phyloP scores from a whole-genome alignment of 2,888 invertebrate species.

The Druceiella hillmani region DNA sequence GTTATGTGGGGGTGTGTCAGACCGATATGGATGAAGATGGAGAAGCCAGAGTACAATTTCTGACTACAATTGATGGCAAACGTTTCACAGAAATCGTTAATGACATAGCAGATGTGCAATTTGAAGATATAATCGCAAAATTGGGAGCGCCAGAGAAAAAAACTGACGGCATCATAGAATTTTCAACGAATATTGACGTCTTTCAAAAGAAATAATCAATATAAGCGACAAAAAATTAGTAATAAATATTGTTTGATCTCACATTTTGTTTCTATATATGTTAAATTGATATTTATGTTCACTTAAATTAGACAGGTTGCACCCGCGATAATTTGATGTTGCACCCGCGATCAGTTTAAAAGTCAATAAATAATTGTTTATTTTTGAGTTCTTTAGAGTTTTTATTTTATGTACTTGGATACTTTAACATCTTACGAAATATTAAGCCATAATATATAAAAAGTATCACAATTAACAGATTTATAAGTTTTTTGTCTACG shows the following conservation, averaged over 20 bases:
- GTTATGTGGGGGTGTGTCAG: constrained; percentile 17
- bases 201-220: constrained; percentile 23
- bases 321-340: constrained; percentile 13
- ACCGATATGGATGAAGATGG: constrained; percentile 18
- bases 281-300: constrained; percentile 16
- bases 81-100: constrained; percentile 18
- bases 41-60: constrained; percentile 12
- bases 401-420: no score
- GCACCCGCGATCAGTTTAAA: no score
- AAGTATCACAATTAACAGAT: no score
- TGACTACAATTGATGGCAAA: constrained; percentile 20
- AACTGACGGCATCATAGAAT: constrained; percentile 21
- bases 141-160: constrained; percentile 23
- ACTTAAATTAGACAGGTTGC: constrained; percentile 16
- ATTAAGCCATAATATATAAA: no score
- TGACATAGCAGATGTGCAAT: constrained; percentile 24
- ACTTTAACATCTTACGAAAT: constrained; percentile 6
- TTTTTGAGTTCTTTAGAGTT: constrained; percentile 12
- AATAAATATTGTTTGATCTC: constrained; percentile 17
- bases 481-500: no score
- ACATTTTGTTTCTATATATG: constrained; percentile 18
- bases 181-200: constrained; percentile 21
- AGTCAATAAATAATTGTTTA: constrained; percentile 15
- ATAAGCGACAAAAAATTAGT: constrained; percentile 16
- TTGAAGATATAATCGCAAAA: constrained; percentile 22